Conservation (phyloP, 1,140 invertebrate species). For the Drosophila tsacasi region DNA sequence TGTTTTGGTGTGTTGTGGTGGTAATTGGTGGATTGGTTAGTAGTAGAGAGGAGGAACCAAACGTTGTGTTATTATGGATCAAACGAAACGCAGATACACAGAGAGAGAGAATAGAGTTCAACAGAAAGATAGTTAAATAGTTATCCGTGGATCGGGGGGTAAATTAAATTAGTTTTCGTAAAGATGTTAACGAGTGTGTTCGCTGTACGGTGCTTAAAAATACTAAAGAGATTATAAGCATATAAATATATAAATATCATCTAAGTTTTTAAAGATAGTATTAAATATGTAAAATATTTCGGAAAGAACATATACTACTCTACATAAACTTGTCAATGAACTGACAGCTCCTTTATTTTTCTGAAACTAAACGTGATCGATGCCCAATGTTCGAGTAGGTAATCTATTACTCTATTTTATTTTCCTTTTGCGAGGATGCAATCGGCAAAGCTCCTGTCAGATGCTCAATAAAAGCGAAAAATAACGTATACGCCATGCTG, state of each 20-base stretch:
- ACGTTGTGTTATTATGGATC: slow-evolving; percentile 34
- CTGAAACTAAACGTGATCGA: slow-evolving; percentile 5
- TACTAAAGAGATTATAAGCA: background rate
- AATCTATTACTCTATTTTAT: slow-evolving; percentile 6
- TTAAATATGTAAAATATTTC: background rate
- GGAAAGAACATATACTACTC: background rate
- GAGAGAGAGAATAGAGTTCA: slow-evolving; percentile 45
- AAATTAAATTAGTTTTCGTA: background rate
- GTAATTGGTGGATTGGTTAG: slow-evolving; percentile 38
- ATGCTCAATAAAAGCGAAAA: slow-evolving; percentile 27
- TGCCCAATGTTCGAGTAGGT: background rate
- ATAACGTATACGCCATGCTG: slow-evolving; percentile 42
- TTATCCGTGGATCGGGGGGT: slow-evolving; percentile 26
- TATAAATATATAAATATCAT: background rate
- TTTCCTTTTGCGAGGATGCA: background rate
- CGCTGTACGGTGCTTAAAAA: background rate
- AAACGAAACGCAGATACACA: slow-evolving; percentile 44
- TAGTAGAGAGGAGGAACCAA: slow-evolving; percentile 39
- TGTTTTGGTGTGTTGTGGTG: slow-evolving; percentile 45
- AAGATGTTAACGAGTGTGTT: slow-evolving; percentile 3
- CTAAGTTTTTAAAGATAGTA: background rate
- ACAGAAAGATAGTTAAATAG: slow-evolving; percentile 63
- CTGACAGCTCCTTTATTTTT: background rate
- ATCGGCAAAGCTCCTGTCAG: slow-evolving; percentile 34
- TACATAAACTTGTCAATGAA: background rate